A percentile compares a stretch with the other conserved stretches of the same genome.
Evolutionary conservation across 2,888 invertebrate genomes (phyloP).

Genomic region (Oscheius sp.): DNA sequence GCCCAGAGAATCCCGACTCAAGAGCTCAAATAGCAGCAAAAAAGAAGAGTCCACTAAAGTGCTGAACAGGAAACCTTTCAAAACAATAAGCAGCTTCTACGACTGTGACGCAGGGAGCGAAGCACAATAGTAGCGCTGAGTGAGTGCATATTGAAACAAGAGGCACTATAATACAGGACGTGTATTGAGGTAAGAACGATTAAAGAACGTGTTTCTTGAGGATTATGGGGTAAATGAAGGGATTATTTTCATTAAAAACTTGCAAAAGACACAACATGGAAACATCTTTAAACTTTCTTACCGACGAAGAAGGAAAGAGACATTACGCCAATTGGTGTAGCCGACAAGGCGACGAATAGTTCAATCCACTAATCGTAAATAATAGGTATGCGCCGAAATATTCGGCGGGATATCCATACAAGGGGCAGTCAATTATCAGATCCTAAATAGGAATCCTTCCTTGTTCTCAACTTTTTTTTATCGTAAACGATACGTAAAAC

Average conservation of each 20-base stretch:
- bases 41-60: conserved; percentile 26
- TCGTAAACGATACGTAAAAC: too few relatives aligned
- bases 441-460: too few relatives aligned
- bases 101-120: conserved; percentile 5
- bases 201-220: conserved; percentile 16
- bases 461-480: too few relatives aligned
- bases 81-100: conserved; percentile 9
- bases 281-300: conserved; percentile 16
- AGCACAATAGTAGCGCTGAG: neutral
- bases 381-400: conserved; percentile 26
- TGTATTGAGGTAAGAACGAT: neutral
- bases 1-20: conserved; percentile 27
- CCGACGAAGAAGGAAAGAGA: conserved; percentile 14
- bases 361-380: conserved; percentile 30
- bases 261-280: too few relatives aligned
- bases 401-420: too few relatives aligned
- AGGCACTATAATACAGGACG: neutral
- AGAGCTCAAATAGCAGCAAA: conserved; percentile 29
- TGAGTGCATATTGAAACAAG: neutral
- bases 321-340: conserved; percentile 11
- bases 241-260: neutral
- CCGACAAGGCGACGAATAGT: conserved; percentile 22
- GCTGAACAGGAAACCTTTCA: conserved; percentile 24
- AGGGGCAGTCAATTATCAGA: too few relatives aligned
- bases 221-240: too few relatives aligned